Conservation (phyloP, 1,140 invertebrate species). For the Drosophila fuyamai region DNA sequence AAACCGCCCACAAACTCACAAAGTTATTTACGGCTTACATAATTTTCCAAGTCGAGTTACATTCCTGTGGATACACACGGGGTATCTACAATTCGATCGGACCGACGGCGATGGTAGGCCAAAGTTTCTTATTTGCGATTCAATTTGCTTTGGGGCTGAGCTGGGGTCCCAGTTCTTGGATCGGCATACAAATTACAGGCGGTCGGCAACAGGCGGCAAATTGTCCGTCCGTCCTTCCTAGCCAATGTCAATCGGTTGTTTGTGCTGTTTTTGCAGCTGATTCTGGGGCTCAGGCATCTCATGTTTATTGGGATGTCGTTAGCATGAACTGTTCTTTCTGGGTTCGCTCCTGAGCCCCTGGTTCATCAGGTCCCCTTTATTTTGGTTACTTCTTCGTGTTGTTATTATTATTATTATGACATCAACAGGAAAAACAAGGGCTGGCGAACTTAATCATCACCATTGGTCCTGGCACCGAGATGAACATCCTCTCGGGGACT, state of each 20-base stretch:
- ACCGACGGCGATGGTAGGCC: background rate
- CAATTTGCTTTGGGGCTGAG: constrained; percentile 49
- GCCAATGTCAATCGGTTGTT: constrained; percentile 72
- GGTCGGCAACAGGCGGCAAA: constrained; percentile 42
- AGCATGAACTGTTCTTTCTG: constrained; percentile 52
- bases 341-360: constrained; percentile 11
- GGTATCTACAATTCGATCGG: constrained; percentile 41
- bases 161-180: constrained; percentile 9
- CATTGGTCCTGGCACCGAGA: constrained; percentile 11
- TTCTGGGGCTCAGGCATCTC: constrained; percentile 22
- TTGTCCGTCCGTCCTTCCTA: constrained; percentile 52
- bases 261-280: constrained; percentile 16
- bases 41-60: background rate
- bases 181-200: constrained; percentile 63
- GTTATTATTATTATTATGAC: constrained; percentile 69
- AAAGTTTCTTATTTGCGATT: constrained; percentile 56
- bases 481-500: constrained; percentile 17
- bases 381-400: constrained; percentile 65
- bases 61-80: background rate
- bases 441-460: constrained; percentile 37
- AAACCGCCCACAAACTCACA: background rate
- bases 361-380: constrained; percentile 35
- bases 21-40: constrained; percentile 12
- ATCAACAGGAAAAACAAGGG: constrained; percentile 43
- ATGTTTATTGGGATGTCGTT: constrained; percentile 73